Evolutionary conservation across 2,888 invertebrate species (phyloP).

Genomic region (Himalopsyche kuldschensis): DNA sequence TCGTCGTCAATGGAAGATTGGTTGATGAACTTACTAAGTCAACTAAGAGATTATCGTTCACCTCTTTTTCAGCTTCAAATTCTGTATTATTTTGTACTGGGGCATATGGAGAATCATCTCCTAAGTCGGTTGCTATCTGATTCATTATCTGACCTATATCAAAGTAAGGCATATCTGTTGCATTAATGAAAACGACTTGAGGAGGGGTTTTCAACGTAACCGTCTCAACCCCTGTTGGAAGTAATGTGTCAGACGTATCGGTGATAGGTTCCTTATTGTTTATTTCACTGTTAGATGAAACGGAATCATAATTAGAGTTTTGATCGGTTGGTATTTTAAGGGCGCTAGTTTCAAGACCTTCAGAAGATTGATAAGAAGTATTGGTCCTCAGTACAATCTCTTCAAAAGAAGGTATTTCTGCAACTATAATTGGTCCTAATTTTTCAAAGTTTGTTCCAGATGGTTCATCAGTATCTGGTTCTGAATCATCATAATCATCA

Average conservation of each 20-base stretch:
- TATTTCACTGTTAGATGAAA: conserved; percentile 17
- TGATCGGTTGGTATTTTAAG: conserved; percentile 16
- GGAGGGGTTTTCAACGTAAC: not conserved
- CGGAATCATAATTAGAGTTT: conserved; percentile 38
- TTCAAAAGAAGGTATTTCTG: not conserved
- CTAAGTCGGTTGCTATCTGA: conserved; percentile 57
- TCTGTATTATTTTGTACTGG: not conserved
- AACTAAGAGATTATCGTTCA: not conserved
- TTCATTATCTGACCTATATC: conserved; percentile 57
- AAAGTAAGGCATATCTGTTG: conserved; percentile 43
- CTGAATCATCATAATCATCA: not conserved
- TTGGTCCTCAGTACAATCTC: not conserved
- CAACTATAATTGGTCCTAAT: conserved; percentile 37
- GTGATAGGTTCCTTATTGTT: not conserved
- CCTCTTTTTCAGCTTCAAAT: not conserved
- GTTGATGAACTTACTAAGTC: not conserved
- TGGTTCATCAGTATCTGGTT: not conserved
- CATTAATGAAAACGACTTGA: not conserved
- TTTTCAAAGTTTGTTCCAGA: conserved; percentile 25
- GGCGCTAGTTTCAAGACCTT: not conserved
- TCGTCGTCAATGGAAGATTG: not conserved
- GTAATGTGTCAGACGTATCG: not conserved
- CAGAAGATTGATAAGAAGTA: conserved; percentile 11
- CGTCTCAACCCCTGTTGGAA: not conserved
- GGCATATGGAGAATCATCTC: conserved; percentile 39